These are phyloP conservation scores for Caenorhabditis sp. DNA, from an alignment of 2,888 invertebrate genomes.

Conservation along the genomic window DNA sequence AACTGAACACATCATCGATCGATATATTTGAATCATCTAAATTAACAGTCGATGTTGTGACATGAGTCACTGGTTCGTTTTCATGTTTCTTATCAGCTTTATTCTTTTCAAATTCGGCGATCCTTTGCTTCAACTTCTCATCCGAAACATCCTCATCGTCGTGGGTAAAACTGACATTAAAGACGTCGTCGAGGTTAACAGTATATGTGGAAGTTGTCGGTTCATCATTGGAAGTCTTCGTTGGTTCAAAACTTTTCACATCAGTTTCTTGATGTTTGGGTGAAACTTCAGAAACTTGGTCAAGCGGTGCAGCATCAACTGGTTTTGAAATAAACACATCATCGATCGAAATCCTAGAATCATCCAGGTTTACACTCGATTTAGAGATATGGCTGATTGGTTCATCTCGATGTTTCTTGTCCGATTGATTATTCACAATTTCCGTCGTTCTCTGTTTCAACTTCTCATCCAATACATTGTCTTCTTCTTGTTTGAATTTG, in stretches of 20 bases:
- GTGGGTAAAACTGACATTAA: background rate
- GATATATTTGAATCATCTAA: too few relatives aligned
- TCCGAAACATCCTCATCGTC: constrained; percentile 3
- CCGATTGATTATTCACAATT: too few relatives aligned
- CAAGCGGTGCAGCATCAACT: too few relatives aligned
- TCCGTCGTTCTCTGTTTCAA: background rate
- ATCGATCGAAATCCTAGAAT: constrained; percentile 12
- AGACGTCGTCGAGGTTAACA: constrained; percentile 8
- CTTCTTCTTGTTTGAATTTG: background rate
- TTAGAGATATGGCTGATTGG: too few relatives aligned
- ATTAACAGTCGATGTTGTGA: background rate
- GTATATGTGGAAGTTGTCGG: background rate
- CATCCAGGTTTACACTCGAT: too few relatives aligned
- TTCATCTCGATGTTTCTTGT: background rate
- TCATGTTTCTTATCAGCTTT: constrained; percentile 15
- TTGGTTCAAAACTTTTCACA: too few relatives aligned
- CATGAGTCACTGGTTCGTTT: background rate
- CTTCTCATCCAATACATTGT: background rate
- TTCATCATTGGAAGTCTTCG: too few relatives aligned
- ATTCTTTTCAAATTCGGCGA: constrained; percentile 19
- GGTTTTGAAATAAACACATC: too few relatives aligned
- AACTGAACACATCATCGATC: background rate
- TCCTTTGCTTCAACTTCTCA: constrained; percentile 9
- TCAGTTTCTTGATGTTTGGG: constrained; percentile 1
- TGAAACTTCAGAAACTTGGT: background rate